Conservation (phyloP, 2,113 vertebrate genomes). For the Butorides virescens region DNA sequence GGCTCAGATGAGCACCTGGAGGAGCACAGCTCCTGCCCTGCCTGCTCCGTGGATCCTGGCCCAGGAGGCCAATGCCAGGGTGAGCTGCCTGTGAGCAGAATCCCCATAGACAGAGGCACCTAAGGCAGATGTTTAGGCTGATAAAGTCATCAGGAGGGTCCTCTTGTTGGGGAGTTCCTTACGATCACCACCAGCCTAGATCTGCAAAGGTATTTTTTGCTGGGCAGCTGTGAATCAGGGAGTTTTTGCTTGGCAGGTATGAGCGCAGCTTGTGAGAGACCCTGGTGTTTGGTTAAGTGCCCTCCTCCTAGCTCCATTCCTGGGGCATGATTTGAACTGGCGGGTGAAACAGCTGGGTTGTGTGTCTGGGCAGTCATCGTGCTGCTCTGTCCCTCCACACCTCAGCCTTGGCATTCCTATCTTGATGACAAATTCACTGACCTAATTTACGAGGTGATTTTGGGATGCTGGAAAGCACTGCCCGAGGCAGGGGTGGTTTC, state of each 20-base stretch:
- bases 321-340: not conserved
- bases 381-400: not conserved
- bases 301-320: not conserved
- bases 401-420: not conserved
- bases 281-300: not conserved
- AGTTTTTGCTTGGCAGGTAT: not conserved
- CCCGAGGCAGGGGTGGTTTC: not conserved
- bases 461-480: not conserved
- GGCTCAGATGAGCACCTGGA: not conserved
- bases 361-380: not conserved
- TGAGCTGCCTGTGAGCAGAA: not conserved
- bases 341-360: rapidly evolving
- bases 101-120: not conserved
- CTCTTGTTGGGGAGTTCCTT: not conserved
- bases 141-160: not conserved
- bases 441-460: not conserved
- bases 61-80: not conserved
- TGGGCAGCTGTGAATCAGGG: not conserved
- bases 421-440: not conserved
- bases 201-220: not conserved
- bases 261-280: not conserved
- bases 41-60: not conserved
- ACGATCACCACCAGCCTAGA: not conserved
- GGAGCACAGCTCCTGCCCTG: not conserved
- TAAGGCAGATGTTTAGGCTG: not conserved